Evolutionary conservation across 2,797 vertebrate species (phyloP).

Genomic region (Cossypha polioptera): DNA sequence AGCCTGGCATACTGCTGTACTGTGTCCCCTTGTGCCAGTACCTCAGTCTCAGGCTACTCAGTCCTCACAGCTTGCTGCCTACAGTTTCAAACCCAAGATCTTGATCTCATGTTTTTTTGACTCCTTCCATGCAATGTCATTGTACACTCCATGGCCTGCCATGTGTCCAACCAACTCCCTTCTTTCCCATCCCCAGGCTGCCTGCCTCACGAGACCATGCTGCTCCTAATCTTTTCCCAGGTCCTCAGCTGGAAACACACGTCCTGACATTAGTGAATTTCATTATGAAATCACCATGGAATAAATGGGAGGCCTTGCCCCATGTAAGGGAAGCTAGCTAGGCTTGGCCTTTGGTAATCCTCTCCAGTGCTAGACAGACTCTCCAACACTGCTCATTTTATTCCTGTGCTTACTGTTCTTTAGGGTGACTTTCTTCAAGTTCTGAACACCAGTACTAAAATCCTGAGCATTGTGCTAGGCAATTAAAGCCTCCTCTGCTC

Average conservation of each 20-base stretch:
- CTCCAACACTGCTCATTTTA: fast-evolving
- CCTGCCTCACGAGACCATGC: fast-evolving
- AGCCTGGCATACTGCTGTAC: background rate
- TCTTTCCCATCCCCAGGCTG: background rate
- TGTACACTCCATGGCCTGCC: fast-evolving
- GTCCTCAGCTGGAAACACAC: background rate
- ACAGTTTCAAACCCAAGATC: background rate
- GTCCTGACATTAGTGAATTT: background rate
- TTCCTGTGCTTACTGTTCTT: background rate
- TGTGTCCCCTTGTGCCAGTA: background rate
- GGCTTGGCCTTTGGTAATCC: background rate
- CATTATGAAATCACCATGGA: background rate
- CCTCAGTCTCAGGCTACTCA: background rate
- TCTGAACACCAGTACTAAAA: background rate
- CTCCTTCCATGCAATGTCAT: background rate
- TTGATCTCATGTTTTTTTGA: background rate
- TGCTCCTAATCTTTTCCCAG: background rate
- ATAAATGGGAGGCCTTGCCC: background rate
- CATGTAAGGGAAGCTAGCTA: background rate
- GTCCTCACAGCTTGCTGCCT: background rate
- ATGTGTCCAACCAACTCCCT: background rate
- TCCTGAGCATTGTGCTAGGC: background rate
- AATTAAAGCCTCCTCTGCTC: background rate
- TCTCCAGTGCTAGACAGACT: background rate
- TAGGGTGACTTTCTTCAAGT: background rate